phyloP scores from a whole-genome alignment of 2,113 vertebrate genomes.

The Columba livia region DNA sequence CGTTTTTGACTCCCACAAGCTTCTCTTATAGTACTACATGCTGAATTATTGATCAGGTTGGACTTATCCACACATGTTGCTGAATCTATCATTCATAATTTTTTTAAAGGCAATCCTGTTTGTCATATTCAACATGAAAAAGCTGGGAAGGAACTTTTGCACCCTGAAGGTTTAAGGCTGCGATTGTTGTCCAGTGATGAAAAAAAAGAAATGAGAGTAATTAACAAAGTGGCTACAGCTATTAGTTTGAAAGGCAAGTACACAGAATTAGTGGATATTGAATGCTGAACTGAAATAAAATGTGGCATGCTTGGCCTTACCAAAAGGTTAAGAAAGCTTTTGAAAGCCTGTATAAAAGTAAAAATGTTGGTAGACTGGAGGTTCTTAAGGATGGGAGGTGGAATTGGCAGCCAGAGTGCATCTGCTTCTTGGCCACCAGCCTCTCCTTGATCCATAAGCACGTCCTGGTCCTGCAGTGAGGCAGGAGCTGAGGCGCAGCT shows the following conservation, averaged over 20 bases:
- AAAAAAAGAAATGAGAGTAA: not conserved
- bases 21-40: not conserved
- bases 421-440: not conserved
- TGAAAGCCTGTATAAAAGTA: not conserved
- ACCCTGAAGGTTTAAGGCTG: not conserved
- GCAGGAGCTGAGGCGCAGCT: fast-evolving
- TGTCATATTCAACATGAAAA: not conserved
- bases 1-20: not conserved
- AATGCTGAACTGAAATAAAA: not conserved
- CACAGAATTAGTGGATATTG: not conserved
- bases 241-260: not conserved
- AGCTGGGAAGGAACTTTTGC: not conserved
- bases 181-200: not conserved
- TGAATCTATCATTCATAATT: not conserved
- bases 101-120: not conserved
- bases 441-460: not conserved
- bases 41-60: not conserved
- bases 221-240: not conserved
- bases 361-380: not conserved
- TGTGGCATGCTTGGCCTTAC: not conserved
- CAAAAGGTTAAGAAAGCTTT: not conserved
- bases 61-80: not conserved
- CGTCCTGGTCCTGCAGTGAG: not conserved
- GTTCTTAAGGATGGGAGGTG: not conserved
- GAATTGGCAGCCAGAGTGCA: not conserved